These are phyloP conservation scores for Parazoanthus darwini DNA, from an alignment of 92 coral and sea anemone genomes.

Conservation along the genomic window DNA sequence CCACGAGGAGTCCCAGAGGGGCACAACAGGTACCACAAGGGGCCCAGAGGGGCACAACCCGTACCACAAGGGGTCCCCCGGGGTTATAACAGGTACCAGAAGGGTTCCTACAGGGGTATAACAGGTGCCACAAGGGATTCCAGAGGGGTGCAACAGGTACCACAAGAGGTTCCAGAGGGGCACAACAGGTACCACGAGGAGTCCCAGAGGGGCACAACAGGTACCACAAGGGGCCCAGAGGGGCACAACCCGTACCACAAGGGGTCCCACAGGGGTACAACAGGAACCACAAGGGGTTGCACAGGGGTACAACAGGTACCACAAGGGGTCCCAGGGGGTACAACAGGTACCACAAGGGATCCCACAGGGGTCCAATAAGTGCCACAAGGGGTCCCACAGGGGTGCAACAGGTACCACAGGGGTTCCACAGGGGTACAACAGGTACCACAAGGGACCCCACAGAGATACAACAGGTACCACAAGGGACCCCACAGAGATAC, in stretches of 20 bases:
- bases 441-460: too few relatives aligned
- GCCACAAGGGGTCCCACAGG: not conserved
- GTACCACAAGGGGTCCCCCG: not conserved
- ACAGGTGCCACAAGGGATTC: not conserved
- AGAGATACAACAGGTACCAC: not conserved
- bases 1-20: not conserved
- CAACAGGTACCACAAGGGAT: not conserved
- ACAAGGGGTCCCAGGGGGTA: not conserved
- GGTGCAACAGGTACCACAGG: not conserved
- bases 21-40: not conserved
- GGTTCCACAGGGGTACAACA: not conserved
- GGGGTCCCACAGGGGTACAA: not conserved
- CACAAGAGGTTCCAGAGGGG: not conserved
- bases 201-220: not conserved
- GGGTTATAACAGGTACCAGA: not conserved
- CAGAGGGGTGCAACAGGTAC: not conserved
- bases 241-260: not conserved
- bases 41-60: not conserved
- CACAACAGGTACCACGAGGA: not conserved
- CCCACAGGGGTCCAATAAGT: not conserved
- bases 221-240: not conserved
- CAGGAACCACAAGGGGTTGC: too few relatives aligned
- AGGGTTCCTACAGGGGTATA: not conserved
- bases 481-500: not conserved
- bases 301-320: not conserved